A percentile compares a stretch with the other conserved stretches of the same genome.
Conservation (phyloP, 2,888 invertebrate species). For the Listrodromus nycthemerus region DNA sequence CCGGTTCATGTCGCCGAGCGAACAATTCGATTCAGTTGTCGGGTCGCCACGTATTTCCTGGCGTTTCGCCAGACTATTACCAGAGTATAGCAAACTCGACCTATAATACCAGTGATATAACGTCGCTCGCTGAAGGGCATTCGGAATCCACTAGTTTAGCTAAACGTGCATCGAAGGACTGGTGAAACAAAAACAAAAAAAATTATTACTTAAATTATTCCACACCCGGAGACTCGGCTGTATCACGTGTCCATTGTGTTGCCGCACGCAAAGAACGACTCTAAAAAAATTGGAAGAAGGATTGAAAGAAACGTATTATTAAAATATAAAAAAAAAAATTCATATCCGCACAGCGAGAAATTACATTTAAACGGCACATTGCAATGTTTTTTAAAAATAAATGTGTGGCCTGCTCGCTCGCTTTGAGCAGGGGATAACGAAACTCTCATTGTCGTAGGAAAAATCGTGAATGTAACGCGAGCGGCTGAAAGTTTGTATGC, state of each 20-base stretch:
- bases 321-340: not conserved
- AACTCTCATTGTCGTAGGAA: too few species aligned
- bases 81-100: slow-evolving; percentile 49
- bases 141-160: slow-evolving; percentile 19
- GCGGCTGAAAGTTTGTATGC: too few species aligned
- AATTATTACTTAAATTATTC: not conserved
- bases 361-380: too few species aligned
- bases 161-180: not conserved
- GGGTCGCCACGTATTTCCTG: slow-evolving; percentile 71
- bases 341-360: too few species aligned
- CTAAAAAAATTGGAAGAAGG: not conserved
- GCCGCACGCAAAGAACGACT: not conserved
- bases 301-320: not conserved
- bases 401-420: too few species aligned
- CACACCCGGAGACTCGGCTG: not conserved
- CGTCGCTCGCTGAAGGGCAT: slow-evolving; percentile 8
- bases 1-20: slow-evolving; percentile 70
- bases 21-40: slow-evolving; percentile 73
- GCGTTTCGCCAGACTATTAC: slow-evolving; percentile 68
- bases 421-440: too few species aligned
- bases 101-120: slow-evolving; percentile 7
- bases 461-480: too few species aligned
- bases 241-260: not conserved
- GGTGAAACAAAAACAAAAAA: not conserved
- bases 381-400: too few species aligned